Evolutionary conservation across 2,113 vertebrate genomes (phyloP).

Genomic region (Mirounga angustirostris): DNA sequence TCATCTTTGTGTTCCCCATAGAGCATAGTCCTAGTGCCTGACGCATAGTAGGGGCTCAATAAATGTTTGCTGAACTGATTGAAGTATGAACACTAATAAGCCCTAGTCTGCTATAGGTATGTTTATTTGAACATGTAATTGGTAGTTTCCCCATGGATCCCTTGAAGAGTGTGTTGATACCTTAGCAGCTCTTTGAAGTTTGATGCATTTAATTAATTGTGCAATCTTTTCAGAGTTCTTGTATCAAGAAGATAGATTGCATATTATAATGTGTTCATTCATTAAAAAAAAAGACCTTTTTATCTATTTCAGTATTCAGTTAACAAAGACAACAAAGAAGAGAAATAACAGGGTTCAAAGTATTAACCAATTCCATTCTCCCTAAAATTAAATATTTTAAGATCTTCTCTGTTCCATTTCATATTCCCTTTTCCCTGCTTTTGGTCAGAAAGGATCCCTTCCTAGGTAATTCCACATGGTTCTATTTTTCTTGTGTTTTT

Average conservation of each 20-base stretch:
- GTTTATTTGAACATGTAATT: constrained; percentile 66
- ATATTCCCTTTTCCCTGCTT: neutral
- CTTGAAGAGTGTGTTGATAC: constrained; percentile 61
- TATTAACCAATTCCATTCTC: constrained; percentile 26
- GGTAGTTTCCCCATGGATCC: constrained; percentile 33
- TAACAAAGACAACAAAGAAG: constrained; percentile 54
- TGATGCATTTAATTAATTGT: constrained; percentile 71
- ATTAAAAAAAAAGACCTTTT: constrained; percentile 27
- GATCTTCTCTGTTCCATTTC: constrained; percentile 23
- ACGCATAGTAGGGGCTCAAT: constrained; percentile 33
- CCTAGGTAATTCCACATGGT: neutral
- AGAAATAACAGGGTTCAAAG: constrained; percentile 33
- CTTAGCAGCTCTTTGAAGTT: constrained; percentile 62
- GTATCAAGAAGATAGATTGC: constrained; percentile 38
- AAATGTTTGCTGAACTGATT: constrained; percentile 24
- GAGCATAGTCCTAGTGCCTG: neutral
- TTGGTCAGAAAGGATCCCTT: neutral
- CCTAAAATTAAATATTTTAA: constrained; percentile 52
- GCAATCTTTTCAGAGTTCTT: constrained; percentile 66
- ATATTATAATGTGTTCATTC: constrained; percentile 55
- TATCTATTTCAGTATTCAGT: constrained; percentile 40
- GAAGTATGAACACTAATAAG: constrained; percentile 7
- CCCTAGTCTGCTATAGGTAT: neutral
- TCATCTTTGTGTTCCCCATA: neutral
- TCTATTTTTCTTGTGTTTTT: neutral